Conservation (phyloP, 2,797 vertebrate species). For the Acrocephalus scirpaceus region DNA sequence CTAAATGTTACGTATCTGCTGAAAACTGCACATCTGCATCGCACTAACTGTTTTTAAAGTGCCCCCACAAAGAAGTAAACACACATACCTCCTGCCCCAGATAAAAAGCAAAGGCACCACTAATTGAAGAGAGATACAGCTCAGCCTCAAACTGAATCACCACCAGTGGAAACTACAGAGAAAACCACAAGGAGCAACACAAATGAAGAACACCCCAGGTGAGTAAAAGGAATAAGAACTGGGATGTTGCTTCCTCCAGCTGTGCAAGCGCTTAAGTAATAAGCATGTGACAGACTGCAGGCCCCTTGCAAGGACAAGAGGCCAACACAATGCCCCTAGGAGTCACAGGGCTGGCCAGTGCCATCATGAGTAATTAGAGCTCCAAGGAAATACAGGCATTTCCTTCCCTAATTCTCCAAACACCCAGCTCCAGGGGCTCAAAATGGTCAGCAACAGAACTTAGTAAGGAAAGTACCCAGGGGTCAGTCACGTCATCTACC, state of each 20-base stretch:
- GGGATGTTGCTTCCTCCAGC: neutral
- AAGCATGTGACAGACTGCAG: neutral
- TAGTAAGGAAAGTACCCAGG: neutral
- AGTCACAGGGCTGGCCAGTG: neutral
- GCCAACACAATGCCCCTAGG: neutral
- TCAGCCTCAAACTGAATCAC: neutral
- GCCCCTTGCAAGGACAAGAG: neutral
- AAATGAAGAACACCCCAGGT: neutral
- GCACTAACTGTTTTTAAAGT: neutral
- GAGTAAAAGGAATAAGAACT: neutral
- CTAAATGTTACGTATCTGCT: neutral
- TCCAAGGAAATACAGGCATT: constrained; percentile 17
- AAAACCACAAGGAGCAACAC: neutral
- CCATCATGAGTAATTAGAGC: neutral
- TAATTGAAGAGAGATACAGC: neutral
- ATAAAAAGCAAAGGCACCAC: neutral
- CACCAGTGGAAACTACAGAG: neutral
- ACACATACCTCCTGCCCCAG: neutral
- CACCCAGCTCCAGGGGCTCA: neutral
- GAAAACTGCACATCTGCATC: neutral
- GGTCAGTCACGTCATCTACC: rapidly evolving
- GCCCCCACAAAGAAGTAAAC: neutral
- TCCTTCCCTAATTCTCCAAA: constrained; percentile 9
- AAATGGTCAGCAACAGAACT: neutral
- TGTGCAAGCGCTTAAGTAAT: neutral